Evolutionary conservation across 2,113 vertebrate species (phyloP).

Genomic region (Protobothrops flavoviridis): DNA sequence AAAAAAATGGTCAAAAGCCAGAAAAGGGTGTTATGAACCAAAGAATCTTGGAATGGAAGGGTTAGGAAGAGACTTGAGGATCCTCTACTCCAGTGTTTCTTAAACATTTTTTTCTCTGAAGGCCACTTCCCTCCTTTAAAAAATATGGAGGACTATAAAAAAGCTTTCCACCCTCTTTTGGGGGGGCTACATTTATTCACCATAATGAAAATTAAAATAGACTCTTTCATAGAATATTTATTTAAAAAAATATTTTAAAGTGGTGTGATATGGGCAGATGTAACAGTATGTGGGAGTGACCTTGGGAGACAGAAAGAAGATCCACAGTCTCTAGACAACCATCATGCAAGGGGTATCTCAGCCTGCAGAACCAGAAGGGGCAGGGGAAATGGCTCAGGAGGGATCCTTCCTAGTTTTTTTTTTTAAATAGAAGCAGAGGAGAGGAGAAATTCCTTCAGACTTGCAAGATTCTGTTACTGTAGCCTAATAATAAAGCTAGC

Average conservation of each 20-base stretch:
- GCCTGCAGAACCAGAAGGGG: not conserved
- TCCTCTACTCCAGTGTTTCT: not conserved
- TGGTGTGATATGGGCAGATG: not conserved
- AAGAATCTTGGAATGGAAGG: not conserved
- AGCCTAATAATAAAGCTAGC: not conserved
- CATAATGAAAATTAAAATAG: not conserved
- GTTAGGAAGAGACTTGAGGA: not conserved
- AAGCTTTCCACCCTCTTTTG: not conserved
- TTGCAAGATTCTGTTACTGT: not conserved
- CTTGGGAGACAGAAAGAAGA: not conserved
- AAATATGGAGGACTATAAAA: not conserved
- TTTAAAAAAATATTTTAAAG: not conserved
- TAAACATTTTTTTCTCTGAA: not conserved
- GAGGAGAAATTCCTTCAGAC: not conserved
- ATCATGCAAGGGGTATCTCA: not conserved
- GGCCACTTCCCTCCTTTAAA: not conserved
- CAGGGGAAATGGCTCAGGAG: not conserved
- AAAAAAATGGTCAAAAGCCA: not conserved
- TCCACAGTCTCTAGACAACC: not conserved
- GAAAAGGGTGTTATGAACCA: not conserved
- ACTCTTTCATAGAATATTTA: not conserved
- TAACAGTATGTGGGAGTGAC: not conserved
- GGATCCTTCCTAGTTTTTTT: not conserved
- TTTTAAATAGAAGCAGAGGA: not conserved
- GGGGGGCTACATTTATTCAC: not conserved